Evolutionary conservation across 2,888 invertebrate genomes (phyloP).

Genomic region (Meandrusa payeni): DNA sequence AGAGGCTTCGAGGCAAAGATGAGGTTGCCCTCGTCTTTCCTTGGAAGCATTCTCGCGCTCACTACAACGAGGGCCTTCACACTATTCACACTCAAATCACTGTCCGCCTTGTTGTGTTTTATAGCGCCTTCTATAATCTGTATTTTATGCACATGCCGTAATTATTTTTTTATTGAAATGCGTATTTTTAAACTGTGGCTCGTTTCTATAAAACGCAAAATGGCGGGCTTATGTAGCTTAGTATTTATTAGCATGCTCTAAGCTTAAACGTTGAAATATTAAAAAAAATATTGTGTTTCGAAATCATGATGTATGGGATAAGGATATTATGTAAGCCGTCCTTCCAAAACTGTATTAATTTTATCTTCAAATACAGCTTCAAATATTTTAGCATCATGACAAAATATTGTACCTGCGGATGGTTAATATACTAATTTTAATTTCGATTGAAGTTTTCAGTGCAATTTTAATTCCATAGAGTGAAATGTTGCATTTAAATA

Average conservation of each 20-base stretch:
- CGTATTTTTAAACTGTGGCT: constrained; percentile 9
- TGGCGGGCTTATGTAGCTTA: constrained; percentile 50
- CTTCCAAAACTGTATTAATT: constrained; percentile 26
- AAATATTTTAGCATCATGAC: constrained; percentile 33
- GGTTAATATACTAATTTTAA: constrained; percentile 31
- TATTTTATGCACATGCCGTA: constrained; percentile 7
- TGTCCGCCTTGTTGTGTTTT: constrained; percentile 53
- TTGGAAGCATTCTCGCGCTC: constrained; percentile 35
- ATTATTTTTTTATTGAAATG: constrained; percentile 21
- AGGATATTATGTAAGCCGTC: constrained; percentile 58
- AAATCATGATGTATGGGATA: constrained; percentile 46
- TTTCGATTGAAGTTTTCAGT: constrained; percentile 12
- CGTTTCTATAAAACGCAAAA: constrained; percentile 42
- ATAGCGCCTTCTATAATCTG: constrained; percentile 27
- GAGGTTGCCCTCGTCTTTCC: background rate
- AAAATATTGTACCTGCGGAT: constrained; percentile 28
- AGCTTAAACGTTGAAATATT: constrained; percentile 13
- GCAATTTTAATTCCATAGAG: constrained; percentile 17
- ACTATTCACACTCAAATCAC: constrained; percentile 50
- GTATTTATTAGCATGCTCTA: constrained; percentile 74
- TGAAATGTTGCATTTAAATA: constrained; percentile 19
- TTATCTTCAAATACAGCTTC: background rate
- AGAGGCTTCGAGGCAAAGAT: constrained; percentile 1
- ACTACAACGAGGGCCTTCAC: constrained; percentile 46
- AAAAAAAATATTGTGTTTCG: constrained; percentile 41